phyloP scores from a whole-genome alignment of 53 echinoderm and acorn worm species.

The Apostichopus leukothele region DNA sequence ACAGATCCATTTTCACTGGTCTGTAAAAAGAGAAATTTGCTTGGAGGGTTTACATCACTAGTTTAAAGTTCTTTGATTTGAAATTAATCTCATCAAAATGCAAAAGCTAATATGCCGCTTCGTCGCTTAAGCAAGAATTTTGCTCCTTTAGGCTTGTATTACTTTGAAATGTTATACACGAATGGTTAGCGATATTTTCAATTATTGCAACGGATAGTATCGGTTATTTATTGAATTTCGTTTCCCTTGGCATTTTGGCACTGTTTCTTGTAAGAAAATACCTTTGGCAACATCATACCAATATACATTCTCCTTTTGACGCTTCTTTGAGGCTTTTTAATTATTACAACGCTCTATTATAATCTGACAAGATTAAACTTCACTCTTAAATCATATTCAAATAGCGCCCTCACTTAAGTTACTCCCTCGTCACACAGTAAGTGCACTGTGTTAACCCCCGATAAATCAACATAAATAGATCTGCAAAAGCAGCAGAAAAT shows the following conservation, averaged over 20 bases:
- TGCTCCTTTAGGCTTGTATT: neutral
- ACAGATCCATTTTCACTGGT: neutral
- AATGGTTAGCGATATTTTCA: constrained; percentile 35
- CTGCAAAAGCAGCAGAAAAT: too few species aligned
- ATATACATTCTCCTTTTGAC: constrained; percentile 14
- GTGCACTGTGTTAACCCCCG: too few species aligned
- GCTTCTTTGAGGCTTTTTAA: constrained; percentile 11
- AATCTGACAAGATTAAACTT: constrained; percentile 1
- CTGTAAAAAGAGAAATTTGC: neutral
- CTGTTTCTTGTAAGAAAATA: constrained; percentile 34
- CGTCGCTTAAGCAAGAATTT: constrained; percentile 4
- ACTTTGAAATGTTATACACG: constrained; percentile 21
- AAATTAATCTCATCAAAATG: constrained; percentile 33
- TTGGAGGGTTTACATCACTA: neutral
- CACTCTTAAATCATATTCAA: neutral
- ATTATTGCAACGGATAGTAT: constrained; percentile 20
- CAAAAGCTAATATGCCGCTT: constrained; percentile 35
- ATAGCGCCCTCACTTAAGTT: constrained; percentile 13
- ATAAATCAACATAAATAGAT: too few species aligned
- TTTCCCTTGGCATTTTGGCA: constrained; percentile 13
- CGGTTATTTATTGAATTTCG: constrained; percentile 35
- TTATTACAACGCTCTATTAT: constrained; percentile 29
- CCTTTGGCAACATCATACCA: constrained; percentile 33
- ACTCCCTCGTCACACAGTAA: too few species aligned
- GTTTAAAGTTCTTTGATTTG: constrained; percentile 20